Evolutionary conservation across 2,888 invertebrate species (phyloP).

Genomic region (Litoditis marina): DNA sequence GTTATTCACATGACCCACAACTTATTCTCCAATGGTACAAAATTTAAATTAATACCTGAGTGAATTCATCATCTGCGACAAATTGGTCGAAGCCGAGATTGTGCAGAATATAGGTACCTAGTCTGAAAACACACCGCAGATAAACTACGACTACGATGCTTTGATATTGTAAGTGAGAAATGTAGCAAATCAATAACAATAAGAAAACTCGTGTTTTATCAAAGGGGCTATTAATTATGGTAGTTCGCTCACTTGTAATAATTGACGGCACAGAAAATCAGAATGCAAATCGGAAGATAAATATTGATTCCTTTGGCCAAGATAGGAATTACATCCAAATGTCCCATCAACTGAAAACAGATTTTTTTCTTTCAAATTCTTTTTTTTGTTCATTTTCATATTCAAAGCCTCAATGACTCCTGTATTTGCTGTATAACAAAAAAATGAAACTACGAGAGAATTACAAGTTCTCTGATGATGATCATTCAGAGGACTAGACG

Average conservation of each 20-base stretch:
- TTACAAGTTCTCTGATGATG: constrained; percentile 5
- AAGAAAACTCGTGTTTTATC: too few species aligned
- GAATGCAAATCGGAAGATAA: constrained; percentile 95
- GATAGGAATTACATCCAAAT: constrained; percentile 95
- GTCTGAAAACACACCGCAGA: constrained; percentile 72
- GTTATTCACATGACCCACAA: too few species aligned
- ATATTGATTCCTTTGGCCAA: constrained; percentile 97
- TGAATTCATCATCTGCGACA: constrained; percentile 78
- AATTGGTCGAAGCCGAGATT: constrained; percentile 94
- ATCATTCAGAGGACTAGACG: too few species aligned
- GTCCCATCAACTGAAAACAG: constrained; percentile 80
- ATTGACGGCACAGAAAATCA: constrained; percentile 86
- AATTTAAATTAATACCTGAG: constrained; percentile 62
- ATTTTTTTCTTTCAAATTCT: too few species aligned
- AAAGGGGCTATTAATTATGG: neutral
- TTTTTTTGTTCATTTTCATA: too few species aligned
- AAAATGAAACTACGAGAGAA: neutral
- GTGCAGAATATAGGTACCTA: constrained; percentile 85
- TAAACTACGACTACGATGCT: too few species aligned
- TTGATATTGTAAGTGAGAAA: neutral
- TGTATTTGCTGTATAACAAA: too few species aligned
- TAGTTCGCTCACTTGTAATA: constrained; percentile 49
- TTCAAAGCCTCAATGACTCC: neutral
- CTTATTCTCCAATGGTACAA: too few species aligned
- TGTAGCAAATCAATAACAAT: neutral